Evolutionary conservation across 2,888 invertebrate species (phyloP), one percentile per base, ranked within the genome.

Genomic region (Ormia ochracea): DNA sequence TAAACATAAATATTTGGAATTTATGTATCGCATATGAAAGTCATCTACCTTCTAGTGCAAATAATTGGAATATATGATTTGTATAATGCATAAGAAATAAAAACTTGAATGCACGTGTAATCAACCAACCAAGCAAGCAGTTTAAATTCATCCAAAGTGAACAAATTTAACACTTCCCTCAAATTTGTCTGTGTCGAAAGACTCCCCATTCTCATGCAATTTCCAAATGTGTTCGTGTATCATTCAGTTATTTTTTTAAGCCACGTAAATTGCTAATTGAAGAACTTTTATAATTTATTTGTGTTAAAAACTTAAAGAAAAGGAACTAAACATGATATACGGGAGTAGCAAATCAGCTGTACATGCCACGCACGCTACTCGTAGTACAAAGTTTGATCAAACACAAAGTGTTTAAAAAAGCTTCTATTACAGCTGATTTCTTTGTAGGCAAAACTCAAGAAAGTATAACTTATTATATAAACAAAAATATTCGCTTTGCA

Each of bases 91-190:
- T 41, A 56, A 56, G 21, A 19, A 43, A 69, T 9, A 50, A 59
- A 45, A 45, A 45, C 45, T 66, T 65, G 17, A 63, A 50, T 66
- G 23, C 58, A 74, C 74, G 48, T 50, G 65, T 41, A 65, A 50
- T 58, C 56, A 66, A 66, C 56, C 48, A 73, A 38, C 45, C 68
- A 56, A 54, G 43, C 56, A 70, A 21, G 28, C 38, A 38, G 50
- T 50, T 50, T 50, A 50, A 50, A 26, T 14, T 17, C 50, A 72
- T 43, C 45, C 56, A 54, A 36, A 73, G 38, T 63, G 19, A 56
- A 65, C 23, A 63, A 56, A 72, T 59, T 70, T 70, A 70, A 50
- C 59, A 70, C 70, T 70, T 70, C 31, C 31, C 41, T 41, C 28
- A 59, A 59, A 59, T 59, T 58, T 38, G 59, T 70, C 50, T 70